Conservation (phyloP, 2,888 invertebrate genomes). For the Xestoiulus laeticollis region DNA sequence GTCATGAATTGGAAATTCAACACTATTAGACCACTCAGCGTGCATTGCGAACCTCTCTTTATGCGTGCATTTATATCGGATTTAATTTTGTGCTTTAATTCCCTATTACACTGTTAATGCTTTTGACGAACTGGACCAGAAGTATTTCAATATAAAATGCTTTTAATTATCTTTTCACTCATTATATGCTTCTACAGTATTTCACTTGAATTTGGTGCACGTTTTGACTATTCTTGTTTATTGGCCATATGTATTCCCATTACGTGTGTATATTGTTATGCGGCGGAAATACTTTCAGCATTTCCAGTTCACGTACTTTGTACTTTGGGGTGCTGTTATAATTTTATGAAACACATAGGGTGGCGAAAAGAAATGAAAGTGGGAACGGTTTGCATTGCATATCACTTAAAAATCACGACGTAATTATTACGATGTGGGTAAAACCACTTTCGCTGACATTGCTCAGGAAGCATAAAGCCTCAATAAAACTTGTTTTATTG, state of each 20-base stretch:
- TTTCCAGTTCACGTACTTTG: neutral
- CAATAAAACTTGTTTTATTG: neutral
- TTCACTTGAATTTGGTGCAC: neutral
- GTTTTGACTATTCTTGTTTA: conserved; percentile 6
- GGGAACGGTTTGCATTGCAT: no score
- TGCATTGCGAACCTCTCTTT: neutral
- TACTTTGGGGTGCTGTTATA: neutral
- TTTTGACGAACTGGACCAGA: neutral
- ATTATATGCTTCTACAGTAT: neutral
- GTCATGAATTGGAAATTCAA: neutral
- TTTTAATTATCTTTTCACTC: neutral
- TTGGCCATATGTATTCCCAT: neutral
- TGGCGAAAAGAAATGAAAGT: no score
- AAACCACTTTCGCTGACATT: neutral
- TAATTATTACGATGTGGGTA: neutral
- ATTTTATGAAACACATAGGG: no score
- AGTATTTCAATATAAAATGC: neutral
- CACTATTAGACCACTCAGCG: neutral
- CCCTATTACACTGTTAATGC: neutral
- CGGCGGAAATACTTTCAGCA: neutral
- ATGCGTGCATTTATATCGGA: neutral
- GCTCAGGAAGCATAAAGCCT: neutral
- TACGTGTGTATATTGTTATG: neutral
- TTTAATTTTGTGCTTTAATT: neutral
- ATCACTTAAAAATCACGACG: no score